A percentile compares a stretch with the other conserved stretches of the same genome.
These are phyloP conservation scores for Drosophila pruinosa DNA, from an alignment of 1,140 invertebrate species.

Conservation along the genomic window DNA sequence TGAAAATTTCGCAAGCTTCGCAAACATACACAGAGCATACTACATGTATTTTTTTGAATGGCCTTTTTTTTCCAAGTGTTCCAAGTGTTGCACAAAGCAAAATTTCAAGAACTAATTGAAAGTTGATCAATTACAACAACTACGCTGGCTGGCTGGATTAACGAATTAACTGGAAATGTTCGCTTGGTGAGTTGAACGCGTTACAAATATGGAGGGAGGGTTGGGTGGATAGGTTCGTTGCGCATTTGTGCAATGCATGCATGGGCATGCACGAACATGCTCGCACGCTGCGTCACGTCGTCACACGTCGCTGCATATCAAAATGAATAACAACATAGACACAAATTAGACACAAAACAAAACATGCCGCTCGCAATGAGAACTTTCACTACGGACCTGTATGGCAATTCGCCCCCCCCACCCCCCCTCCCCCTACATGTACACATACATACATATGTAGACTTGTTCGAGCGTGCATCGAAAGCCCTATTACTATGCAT, in stretches of 20 bases:
- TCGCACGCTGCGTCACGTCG: constrained; percentile 11
- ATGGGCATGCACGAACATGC: constrained; percentile 22
- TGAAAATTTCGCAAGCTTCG: constrained; percentile 10
- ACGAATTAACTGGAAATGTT: constrained; percentile 17
- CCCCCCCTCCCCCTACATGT: too few relatives aligned
- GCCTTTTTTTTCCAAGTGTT: neutral
- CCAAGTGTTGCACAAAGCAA: neutral
- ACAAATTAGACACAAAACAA: neutral
- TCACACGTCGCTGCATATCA: constrained; percentile 23
- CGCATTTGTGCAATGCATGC: constrained; percentile 19
- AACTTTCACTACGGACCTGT: constrained; percentile 34
- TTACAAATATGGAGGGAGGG: neutral
- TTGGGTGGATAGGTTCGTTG: neutral
- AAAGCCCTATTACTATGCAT: neutral
- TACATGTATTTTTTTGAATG: neutral
- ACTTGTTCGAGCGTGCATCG: constrained; percentile 27
- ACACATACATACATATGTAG: neutral
- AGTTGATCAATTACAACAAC: constrained; percentile 10
- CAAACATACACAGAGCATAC: neutral
- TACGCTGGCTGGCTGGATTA: neutral
- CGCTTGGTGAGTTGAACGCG: constrained; percentile 18
- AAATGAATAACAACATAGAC: neutral
- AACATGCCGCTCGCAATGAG: constrained; percentile 4
- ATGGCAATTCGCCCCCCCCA: neutral
- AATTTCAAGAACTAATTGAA: constrained; percentile 13